Evolutionary conservation across 2,888 invertebrate species (phyloP), one percentile per base, ranked within the genome.

Genomic region (Brachypalpus laphriformis): DNA sequence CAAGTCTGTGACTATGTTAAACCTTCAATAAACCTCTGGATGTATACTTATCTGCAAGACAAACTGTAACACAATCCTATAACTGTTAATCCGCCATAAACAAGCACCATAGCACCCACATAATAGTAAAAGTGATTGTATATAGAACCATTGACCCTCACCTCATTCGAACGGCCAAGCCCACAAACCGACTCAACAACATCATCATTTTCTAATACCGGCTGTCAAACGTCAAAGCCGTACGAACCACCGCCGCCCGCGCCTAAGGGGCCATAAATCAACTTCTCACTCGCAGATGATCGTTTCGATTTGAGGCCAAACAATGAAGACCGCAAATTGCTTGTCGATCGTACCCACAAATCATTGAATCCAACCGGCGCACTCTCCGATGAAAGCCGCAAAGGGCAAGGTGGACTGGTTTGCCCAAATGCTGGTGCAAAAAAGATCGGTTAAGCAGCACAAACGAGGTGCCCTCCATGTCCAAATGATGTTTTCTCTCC

Each of bases 321-420:
- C 77, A 82, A 82, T 59, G 45, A 66, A 49, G 40, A 68, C 78
- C 82, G 47, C 78, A 82, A 82, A 82, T 78, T 78, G 82, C 61
- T 34, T 54, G 66, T 72, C 66, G 66, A 78, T 78, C 78, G 78
- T 4, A 57, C 14, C 31, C 72, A 72, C 77, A 82, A 82, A 77
- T 82, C 71, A 82, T 77, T 42, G 40, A 7, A 45, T 57, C n/a
- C n/a, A n/a, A 5, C 20, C 45, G 20, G 11, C 28, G 18, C 9
- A 18, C 9, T 37, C 14, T 59, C 28, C 56, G 56, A 34, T 80
- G 74, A 80, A 66, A 80, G 77, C 61, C 37, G 75, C 45, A 1
- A 49, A 75, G 70, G 65, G 65, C 63, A 65, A 45, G 42, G 40
- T 54, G 51, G 42, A 54, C 54, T 31, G 34, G 47, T 66, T 68